These are phyloP conservation scores for Leptura quadrifasciata DNA, from an alignment of 2,888 invertebrate genomes.

Conservation along the genomic window DNA sequence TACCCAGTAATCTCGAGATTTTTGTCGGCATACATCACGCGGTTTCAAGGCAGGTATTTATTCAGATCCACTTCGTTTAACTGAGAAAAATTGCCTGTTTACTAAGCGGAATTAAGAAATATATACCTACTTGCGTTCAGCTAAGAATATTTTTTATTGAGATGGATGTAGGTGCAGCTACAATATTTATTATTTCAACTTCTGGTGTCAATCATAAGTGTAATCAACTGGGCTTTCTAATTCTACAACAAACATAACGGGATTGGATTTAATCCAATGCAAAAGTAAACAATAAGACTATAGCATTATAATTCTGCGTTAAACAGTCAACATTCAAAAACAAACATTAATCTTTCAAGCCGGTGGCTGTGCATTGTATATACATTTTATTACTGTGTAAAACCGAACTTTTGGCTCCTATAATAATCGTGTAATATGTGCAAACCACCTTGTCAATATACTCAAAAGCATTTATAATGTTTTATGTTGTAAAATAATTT, in stretches of 20 bases:
- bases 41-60: conserved; percentile 34
- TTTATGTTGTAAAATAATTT: too few relatives aligned
- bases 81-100: conserved; percentile 37
- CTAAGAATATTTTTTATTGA: conserved; percentile 9
- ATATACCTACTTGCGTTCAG: neutral
- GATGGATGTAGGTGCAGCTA: neutral
- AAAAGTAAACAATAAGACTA: neutral
- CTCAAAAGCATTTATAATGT: too few relatives aligned
- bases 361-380: neutral
- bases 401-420: neutral
- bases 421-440: neutral
- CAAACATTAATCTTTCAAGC: neutral
- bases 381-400: neutral
- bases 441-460: too few relatives aligned
- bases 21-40: conserved; percentile 44
- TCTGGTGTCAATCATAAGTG: neutral
- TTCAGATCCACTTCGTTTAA: conserved; percentile 27
- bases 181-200: conserved; percentile 23
- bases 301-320: neutral
- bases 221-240: conserved; percentile 7
- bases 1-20: conserved; percentile 46
- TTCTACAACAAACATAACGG: conserved; percentile 5
- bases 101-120: conserved; percentile 23
- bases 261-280: conserved; percentile 17
- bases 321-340: neutral